Evolutionary conservation across 2,113 vertebrate species (phyloP).

Genomic region (Boleophthalmus pectinirostris): DNA sequence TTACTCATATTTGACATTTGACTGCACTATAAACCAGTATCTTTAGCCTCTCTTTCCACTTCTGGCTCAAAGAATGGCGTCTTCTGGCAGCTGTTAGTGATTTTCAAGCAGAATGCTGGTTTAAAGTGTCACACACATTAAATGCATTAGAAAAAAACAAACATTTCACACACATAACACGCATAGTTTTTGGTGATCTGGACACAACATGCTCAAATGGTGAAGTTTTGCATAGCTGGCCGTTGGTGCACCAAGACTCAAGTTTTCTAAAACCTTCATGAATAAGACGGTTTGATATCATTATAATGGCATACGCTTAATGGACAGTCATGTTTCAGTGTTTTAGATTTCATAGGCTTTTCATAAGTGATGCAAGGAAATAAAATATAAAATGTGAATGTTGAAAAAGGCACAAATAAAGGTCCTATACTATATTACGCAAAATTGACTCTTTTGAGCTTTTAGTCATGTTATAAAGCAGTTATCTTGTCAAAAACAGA

Average conservation of each 20-base stretch:
- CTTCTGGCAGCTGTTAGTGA: conserved; percentile 90
- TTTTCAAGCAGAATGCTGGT: conserved; percentile 97
- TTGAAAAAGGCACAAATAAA: not conserved
- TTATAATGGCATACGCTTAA: not conserved
- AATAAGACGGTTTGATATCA: not conserved
- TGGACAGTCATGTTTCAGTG: not conserved
- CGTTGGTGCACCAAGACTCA: conserved; percentile 62
- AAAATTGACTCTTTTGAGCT: no score
- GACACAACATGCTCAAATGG: conserved; percentile 84
- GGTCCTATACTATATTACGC: no score
- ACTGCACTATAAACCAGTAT: not conserved
- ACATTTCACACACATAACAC: conserved; percentile 44
- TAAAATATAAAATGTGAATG: not conserved
- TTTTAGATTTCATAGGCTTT: not conserved
- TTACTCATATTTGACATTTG: not conserved
- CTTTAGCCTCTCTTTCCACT: conserved; percentile 29
- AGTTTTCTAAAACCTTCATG: not conserved
- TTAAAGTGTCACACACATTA: conserved; percentile 82
- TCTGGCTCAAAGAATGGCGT: conserved; percentile 46
- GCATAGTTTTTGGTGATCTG: conserved; percentile 70
- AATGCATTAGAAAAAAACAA: conserved; percentile 74
- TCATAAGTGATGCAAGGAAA: not conserved
- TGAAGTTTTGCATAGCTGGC: conserved; percentile 73
- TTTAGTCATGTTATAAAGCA: no score
- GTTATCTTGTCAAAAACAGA: no score